Conservation (phyloP, 30 jellyfish, hydroid and myxozoan genomes). For the Hydractinia echinata region DNA sequence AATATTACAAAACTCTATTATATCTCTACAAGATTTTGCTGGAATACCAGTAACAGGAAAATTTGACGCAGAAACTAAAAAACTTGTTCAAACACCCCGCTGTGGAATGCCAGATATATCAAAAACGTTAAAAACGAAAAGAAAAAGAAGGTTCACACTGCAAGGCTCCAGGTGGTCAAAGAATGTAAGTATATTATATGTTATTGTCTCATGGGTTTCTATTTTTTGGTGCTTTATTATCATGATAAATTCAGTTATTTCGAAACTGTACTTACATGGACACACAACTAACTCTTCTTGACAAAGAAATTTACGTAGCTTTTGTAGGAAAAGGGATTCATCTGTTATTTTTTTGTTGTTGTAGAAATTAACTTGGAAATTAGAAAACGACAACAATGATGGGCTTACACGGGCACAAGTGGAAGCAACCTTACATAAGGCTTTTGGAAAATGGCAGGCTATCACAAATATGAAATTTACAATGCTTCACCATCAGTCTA, state of each 20-base stretch:
- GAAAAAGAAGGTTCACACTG: conserved; percentile 67
- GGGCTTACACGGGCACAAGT: conserved; percentile 55
- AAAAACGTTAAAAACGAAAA: conserved; percentile 7
- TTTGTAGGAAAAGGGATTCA: neutral
- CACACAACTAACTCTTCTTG: too few relatives aligned
- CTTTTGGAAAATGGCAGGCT: conserved; percentile 71
- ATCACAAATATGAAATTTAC: conserved; percentile 59
- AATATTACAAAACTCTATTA: conserved; percentile 8
- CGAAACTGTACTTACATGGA: too few relatives aligned
- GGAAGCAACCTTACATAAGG: conserved; percentile 45
- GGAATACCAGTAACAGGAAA: conserved; percentile 49
- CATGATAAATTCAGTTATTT: too few relatives aligned
- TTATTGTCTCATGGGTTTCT: neutral
- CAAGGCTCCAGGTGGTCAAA: conserved; percentile 82
- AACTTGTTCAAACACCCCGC: conserved; percentile 49
- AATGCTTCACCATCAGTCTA: conserved; percentile 6
- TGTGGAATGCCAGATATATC: conserved; percentile 71
- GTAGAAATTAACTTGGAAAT: conserved; percentile 80
- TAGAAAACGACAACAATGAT: conserved; percentile 69
- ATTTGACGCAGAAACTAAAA: conserved; percentile 43
- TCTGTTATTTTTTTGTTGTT: neutral
- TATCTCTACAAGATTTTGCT: conserved; percentile 39
- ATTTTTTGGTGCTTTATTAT: neutral
- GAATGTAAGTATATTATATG: conserved; percentile 4
- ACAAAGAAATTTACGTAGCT: too few relatives aligned